Percentiles rank a stretch among this genome's conserved stretches.
These are phyloP conservation scores for Drosophila lacicola DNA, from an alignment of 2,888 invertebrate species.

Conservation along the genomic window DNA sequence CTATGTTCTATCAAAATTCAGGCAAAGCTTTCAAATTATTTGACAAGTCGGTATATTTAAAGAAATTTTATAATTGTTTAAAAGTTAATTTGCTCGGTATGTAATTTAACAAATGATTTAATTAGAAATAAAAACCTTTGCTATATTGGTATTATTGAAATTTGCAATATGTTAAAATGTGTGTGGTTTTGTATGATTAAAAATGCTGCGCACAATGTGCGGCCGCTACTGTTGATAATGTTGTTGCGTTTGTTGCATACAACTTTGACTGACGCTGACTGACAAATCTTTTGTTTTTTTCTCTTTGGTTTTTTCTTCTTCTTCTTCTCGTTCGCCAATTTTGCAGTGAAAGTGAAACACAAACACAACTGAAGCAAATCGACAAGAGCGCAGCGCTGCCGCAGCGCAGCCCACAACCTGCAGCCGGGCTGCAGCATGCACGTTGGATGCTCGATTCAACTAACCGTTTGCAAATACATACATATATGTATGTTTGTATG, in stretches of 20 bases:
- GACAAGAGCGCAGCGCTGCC: conserved; percentile 6
- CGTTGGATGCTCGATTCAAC: conserved; percentile 46
- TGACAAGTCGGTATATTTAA: too few species aligned
- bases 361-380: conserved; percentile 31
- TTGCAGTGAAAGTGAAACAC: conserved; percentile 69
- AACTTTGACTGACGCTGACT: conserved; percentile 33
- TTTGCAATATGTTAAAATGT: neutral
- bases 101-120: too few species aligned
- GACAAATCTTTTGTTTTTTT: conserved; percentile 28
- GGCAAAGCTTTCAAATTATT: too few species aligned
- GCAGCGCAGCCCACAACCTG: conserved; percentile 35
- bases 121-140: too few species aligned
- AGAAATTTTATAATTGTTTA: too few species aligned
- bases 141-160: neutral
- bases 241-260: conserved; percentile 38
- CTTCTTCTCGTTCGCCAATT: conserved; percentile 56
- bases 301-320: conserved; percentile 4
- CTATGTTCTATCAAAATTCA: neutral
- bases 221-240: conserved; percentile 29
- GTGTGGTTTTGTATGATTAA: too few species aligned
- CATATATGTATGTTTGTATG: neutral
- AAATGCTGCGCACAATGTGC: neutral
- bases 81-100: too few species aligned
- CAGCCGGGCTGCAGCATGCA: conserved; percentile 29
- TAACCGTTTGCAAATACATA: conserved; percentile 33